Base-by-base conservation (phyloP, 2,113 vertebrate genomes). In the Sorex fumeus region DNA sequence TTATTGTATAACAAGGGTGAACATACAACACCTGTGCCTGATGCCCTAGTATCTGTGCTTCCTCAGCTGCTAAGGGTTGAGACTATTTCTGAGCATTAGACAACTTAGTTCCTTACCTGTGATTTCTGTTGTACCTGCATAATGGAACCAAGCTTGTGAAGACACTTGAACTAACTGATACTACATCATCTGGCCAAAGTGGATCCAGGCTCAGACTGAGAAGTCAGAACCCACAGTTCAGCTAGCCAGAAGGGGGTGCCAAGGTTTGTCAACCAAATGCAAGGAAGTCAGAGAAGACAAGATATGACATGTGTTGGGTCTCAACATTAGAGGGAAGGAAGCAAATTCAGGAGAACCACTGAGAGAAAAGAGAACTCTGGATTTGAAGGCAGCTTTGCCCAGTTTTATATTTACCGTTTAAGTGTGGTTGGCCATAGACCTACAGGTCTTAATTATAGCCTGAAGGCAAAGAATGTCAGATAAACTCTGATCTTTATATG, bases 191-290 rank as follows among this genome's bases (percentile, higher is more conserved):
- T 91, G 47, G 70, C 72, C 50, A 79, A 28, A 7, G 71, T 71
- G 43, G 78, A 62, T 72, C 79, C 53, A 84, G 36, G 40, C 32
- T 80, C 74, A 92, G 80, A 40, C 34, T 27, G 78, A 28, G 32
- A 79, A 88, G 30, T 64, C n/a, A 57, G 28, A 90, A 70, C 36
- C 27, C 43, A 76, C 47, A 64, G n/a, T 93, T 89, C 57, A 62
- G 0, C 67, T 75, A 86, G 67, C 69, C 23, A 32, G 40, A 27
- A 27, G 43, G 12, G 1, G 71, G 47, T 76, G n/a, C 12, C 43
- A 87, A 32, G 43, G 67, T n/a, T 62, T 30, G 6, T 60, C 88
- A 66, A 45, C 77, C 94, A 95, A 94, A 88, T 88, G 53, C 72
- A 90, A 32, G 30, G 60, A 91, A 82, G 36, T 72, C 34, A 76